Conservation (phyloP, 2,113 vertebrate genomes). For the Globicephala melas region DNA sequence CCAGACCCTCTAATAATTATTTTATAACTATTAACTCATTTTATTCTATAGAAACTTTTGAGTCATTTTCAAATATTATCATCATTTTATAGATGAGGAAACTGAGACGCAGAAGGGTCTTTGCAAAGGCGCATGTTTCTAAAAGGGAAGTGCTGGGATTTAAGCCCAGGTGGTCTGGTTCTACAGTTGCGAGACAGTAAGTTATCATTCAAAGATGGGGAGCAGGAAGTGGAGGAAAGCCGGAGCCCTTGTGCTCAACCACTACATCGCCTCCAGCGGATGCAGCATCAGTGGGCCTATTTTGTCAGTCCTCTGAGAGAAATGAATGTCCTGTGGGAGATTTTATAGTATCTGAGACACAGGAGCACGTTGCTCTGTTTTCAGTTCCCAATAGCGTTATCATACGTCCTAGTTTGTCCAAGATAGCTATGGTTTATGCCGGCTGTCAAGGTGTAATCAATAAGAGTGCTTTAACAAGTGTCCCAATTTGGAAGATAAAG, state of each 20-base stretch:
- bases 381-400: conserved; percentile 43
- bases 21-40: not conserved
- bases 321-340: not conserved
- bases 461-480: conserved; percentile 50
- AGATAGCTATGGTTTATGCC: conserved; percentile 51
- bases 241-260: not conserved
- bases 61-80: not conserved
- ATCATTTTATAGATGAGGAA: not conserved
- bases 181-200: not conserved
- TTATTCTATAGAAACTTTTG: not conserved
- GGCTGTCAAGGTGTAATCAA: conserved; percentile 59
- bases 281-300: not conserved
- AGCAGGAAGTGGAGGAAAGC: not conserved
- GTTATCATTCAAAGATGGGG: not conserved
- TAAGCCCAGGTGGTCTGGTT: not conserved
- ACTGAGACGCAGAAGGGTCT: not conserved
- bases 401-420: conserved; percentile 9
- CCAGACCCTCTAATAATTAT: not conserved
- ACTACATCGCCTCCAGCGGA: not conserved
- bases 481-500: conserved; percentile 60
- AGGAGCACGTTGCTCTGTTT: not conserved
- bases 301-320: conserved; percentile 6
- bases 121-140: not conserved
- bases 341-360: conserved; percentile 13
- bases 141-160: not conserved